phyloP scores from a whole-genome alignment of 1,140 invertebrate species.

The Cydia fagiglandana region DNA sequence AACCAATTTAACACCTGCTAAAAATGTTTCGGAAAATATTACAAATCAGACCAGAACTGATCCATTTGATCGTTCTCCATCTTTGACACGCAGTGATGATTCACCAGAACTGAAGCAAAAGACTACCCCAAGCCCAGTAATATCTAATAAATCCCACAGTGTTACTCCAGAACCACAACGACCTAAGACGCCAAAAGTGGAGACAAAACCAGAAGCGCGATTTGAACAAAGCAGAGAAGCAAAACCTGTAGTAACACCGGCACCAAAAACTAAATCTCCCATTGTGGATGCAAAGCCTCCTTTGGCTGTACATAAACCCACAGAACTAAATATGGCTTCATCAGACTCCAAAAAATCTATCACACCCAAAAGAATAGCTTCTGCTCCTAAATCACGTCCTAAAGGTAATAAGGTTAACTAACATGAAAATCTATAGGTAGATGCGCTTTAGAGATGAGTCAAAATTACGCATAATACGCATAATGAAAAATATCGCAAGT shows the following conservation, averaged over 20 bases:
- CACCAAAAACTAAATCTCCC: constrained; percentile 62
- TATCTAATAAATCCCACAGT: constrained; percentile 56
- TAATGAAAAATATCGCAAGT: not conserved
- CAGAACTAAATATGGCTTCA: constrained; percentile 55
- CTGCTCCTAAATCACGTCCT: constrained; percentile 62
- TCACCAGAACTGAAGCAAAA: constrained; percentile 73
- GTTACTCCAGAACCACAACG: constrained; percentile 61
- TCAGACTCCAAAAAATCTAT: constrained; percentile 59
- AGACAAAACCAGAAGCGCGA: constrained; percentile 52
- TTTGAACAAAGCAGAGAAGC: constrained; percentile 44
- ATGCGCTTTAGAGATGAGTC: constrained; percentile 53
- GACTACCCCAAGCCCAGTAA: constrained; percentile 47
- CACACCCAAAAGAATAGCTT: constrained; percentile 62
- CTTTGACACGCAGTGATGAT: constrained; percentile 75
- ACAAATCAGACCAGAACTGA: constrained; percentile 57
- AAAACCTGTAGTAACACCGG: constrained; percentile 40
- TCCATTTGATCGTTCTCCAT: constrained; percentile 73
- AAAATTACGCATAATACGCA: constrained; percentile 36
- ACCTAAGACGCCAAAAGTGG: constrained; percentile 69
- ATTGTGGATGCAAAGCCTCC: constrained; percentile 50
- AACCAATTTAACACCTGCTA: constrained; percentile 52
- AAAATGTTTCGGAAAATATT: constrained; percentile 42
- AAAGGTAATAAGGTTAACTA: constrained; percentile 61
- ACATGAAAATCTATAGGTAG: constrained; percentile 12
- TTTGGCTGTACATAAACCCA: constrained; percentile 50